Percentiles rank a stretch among this genome's conserved stretches.
These are phyloP conservation scores for Drosophila buzzatii DNA, from an alignment of 2,888 invertebrate genomes.

Conservation along the genomic window DNA sequence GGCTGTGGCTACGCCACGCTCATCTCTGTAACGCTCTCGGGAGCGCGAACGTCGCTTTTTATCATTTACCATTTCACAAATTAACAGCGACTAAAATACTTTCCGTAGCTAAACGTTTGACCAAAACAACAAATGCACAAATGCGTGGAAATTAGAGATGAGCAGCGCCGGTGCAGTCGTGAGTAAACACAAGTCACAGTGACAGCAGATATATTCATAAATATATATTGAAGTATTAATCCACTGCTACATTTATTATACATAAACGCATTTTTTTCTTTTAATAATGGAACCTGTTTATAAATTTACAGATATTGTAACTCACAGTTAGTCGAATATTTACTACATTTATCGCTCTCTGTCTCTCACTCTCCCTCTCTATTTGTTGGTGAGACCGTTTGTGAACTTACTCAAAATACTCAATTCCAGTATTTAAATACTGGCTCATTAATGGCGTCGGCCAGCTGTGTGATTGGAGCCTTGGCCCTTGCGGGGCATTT, in stretches of 20 bases:
- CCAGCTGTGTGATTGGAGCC: conserved; percentile 48
- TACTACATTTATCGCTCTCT: neutral
- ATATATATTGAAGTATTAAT: too few relatives aligned
- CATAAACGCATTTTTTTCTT: too few relatives aligned
- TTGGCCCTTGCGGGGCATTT: conserved; percentile 42
- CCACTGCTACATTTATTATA: too few relatives aligned
- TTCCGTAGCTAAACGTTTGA: conserved; percentile 36
- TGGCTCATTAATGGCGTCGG: conserved; percentile 1
- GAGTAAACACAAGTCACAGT: conserved; percentile 16
- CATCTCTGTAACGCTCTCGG: conserved; percentile 78
- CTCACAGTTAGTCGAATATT: neutral
- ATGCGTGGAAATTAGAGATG: conserved; percentile 37
- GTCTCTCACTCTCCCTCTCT: neutral
- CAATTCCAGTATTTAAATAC: conserved; percentile 12
- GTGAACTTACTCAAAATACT: neutral
- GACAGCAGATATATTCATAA: neutral
- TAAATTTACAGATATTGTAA: neutral
- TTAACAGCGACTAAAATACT: conserved; percentile 1
- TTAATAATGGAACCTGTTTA: neutral
- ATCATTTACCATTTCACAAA: conserved; percentile 84
- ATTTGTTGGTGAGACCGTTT: conserved; percentile 9
- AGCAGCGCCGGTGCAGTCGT: neutral
- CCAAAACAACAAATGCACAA: conserved; percentile 41
- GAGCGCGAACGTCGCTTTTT: conserved; percentile 87
- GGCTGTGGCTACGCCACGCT: conserved; percentile 38